phyloP scores from a whole-genome alignment of 2,888 invertebrate genomes.

The Drosophila diplacantha region DNA sequence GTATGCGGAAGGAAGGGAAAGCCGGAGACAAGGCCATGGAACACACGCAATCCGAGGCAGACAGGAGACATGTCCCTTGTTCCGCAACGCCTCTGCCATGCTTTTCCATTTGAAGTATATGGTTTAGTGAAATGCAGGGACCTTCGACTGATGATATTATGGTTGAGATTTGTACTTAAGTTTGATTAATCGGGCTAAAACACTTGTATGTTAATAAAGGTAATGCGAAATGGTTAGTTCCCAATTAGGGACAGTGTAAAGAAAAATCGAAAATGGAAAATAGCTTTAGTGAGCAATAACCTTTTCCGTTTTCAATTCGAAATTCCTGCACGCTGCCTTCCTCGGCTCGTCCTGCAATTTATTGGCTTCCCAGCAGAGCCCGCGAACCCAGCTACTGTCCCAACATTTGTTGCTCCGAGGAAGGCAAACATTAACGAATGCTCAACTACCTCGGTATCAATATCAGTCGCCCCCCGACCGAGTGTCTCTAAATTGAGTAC shows the following conservation, averaged over 20 bases:
- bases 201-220: neutral
- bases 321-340: slow-evolving; percentile 23
- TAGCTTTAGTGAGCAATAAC: slow-evolving; percentile 34
- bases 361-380: slow-evolving; percentile 28
- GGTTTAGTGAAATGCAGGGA: slow-evolving; percentile 43
- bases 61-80: slow-evolving; percentile 30
- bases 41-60: slow-evolving; percentile 16
- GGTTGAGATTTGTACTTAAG: neutral
- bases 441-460: slow-evolving; percentile 38
- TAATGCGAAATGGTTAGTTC: neutral
- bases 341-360: slow-evolving; percentile 22
- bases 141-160: slow-evolving; percentile 30
- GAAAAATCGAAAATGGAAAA: slow-evolving; percentile 31
- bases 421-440: slow-evolving; percentile 45
- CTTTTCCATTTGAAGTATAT: slow-evolving; percentile 23
- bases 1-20: slow-evolving; percentile 45
- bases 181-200: neutral
- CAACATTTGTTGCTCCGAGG: slow-evolving; percentile 46
- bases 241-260: slow-evolving; percentile 11
- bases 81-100: neutral
- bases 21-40: slow-evolving; percentile 11
- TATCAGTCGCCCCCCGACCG: slow-evolving; percentile 32
- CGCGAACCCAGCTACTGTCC: slow-evolving; percentile 30
- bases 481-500: slow-evolving; percentile 66
- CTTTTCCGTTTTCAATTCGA: slow-evolving; percentile 24